Percentiles rank a stretch among this genome's conserved stretches.
Evolutionary conservation across 1,140 invertebrate genomes (phyloP).

Genomic region (Centruroides vittatus): DNA sequence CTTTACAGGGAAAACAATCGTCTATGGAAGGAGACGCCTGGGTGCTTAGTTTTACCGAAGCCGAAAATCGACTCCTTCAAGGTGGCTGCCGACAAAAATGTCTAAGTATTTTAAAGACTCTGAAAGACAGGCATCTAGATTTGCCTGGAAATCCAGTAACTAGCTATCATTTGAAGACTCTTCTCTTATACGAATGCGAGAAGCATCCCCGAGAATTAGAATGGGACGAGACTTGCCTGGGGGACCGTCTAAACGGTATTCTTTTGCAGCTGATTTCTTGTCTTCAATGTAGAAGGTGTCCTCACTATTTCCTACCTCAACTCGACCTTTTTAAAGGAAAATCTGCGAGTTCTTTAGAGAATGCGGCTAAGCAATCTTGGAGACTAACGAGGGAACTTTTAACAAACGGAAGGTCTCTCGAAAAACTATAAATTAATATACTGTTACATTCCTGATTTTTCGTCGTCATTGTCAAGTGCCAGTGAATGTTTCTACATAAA

Average conservation of each 20-base stretch:
- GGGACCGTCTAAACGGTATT: constrained; percentile 91
- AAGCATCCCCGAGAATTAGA: constrained; percentile 90
- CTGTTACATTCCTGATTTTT: background rate
- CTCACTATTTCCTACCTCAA: constrained; percentile 86
- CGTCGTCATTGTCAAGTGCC: background rate
- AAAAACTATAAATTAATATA: constrained; percentile 59
- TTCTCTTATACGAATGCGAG: constrained; percentile 93
- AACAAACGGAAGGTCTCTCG: constrained; percentile 81
- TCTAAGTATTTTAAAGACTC: constrained; percentile 82
- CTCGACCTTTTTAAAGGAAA: constrained; percentile 90
- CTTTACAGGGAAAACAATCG: constrained; percentile 65
- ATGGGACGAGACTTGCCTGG: constrained; percentile 88
- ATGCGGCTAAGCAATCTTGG: constrained; percentile 93
- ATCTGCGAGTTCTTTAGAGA: constrained; percentile 79
- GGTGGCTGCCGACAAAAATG: constrained; percentile 77
- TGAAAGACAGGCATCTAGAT: constrained; percentile 85
- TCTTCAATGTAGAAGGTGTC: constrained; percentile 87
- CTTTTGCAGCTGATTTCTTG: constrained; percentile 93
- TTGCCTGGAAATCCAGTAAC: constrained; percentile 84
- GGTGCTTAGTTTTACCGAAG: constrained; percentile 86
- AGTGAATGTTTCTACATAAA: too few species aligned
- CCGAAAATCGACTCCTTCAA: constrained; percentile 73
- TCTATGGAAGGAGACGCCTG: constrained; percentile 97
- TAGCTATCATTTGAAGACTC: constrained; percentile 86
- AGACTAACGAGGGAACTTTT: constrained; percentile 80